A percentile compares a stretch with the other conserved stretches of the same genome.
Evolutionary conservation across 2,888 invertebrate species (phyloP).

Genomic region (Autographa gamma): DNA sequence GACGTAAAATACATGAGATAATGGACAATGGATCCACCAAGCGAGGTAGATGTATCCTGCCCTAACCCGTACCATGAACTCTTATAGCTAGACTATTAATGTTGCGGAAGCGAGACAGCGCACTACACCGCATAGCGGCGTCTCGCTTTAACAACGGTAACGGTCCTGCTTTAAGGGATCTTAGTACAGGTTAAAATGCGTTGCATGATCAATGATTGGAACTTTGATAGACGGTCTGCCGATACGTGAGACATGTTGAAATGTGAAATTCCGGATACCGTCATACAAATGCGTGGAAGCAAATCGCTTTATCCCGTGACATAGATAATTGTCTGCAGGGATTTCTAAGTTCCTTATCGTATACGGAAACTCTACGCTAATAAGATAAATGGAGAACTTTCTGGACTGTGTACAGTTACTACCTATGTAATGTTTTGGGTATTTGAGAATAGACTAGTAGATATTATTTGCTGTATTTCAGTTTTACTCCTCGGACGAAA

Average conservation of each 20-base stretch:
- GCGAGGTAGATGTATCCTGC: neutral
- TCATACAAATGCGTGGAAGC: neutral
- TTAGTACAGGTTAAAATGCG: neutral
- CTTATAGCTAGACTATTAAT: too few species aligned
- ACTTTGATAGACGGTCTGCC: constrained; percentile 13
- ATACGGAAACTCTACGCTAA: neutral
- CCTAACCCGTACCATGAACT: too few species aligned
- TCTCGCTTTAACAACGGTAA: too few species aligned
- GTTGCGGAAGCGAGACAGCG: too few species aligned
- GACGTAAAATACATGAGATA: neutral
- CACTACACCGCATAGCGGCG: too few species aligned
- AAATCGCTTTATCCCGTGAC: neutral
- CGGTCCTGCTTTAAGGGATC: too few species aligned
- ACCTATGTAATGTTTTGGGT: too few species aligned
- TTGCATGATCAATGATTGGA: constrained; percentile 20
- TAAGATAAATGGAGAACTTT: too few species aligned
- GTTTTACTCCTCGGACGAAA: too few species aligned
- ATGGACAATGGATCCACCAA: neutral
- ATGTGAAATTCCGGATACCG: constrained; percentile 10
- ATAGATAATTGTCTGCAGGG: neutral
- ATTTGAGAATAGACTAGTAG: too few species aligned
- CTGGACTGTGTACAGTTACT: too few species aligned
- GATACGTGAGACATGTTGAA: constrained; percentile 11
- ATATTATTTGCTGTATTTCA: too few species aligned
- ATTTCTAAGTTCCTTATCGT: neutral